Percentiles rank a stretch among this genome's conserved stretches.
Conservation (phyloP, 2,113 vertebrate species). For the Ailuropoda melanoleuca region DNA sequence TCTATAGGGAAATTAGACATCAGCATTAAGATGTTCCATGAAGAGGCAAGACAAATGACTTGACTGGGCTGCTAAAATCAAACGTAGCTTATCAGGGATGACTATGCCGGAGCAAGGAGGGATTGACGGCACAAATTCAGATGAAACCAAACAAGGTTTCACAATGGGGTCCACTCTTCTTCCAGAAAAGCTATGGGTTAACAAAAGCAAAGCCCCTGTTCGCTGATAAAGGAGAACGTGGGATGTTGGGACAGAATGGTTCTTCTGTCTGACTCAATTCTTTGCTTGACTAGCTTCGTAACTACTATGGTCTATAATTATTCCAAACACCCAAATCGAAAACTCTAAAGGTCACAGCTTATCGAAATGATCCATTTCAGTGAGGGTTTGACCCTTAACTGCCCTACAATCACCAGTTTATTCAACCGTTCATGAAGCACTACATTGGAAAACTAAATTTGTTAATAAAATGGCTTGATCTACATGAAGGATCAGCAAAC, state of each 20-base stretch:
- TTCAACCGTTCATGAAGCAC: not conserved
- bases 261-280: not conserved
- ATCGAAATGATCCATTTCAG: not conserved
- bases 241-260: fast-evolving
- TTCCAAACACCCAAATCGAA: not conserved
- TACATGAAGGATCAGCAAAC: not conserved
- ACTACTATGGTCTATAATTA: not conserved
- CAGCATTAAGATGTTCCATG: not conserved
- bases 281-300: not conserved
- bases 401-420: not conserved
- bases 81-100: not conserved
- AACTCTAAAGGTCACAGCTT: not conserved
- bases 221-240: not conserved
- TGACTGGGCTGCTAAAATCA: not conserved
- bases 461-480: not conserved
- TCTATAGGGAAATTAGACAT: not conserved
- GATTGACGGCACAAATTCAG: not conserved
- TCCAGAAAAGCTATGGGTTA: not conserved
- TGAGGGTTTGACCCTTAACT: not conserved
- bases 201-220: not conserved
- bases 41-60: not conserved
- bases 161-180: not conserved
- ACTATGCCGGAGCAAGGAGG: not conserved
- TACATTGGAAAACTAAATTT: not conserved
- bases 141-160: not conserved